Evolutionary conservation across 2,888 invertebrate genomes (phyloP), one percentile per base, ranked within the genome.

Genomic region (Cynaeus angustus): DNA sequence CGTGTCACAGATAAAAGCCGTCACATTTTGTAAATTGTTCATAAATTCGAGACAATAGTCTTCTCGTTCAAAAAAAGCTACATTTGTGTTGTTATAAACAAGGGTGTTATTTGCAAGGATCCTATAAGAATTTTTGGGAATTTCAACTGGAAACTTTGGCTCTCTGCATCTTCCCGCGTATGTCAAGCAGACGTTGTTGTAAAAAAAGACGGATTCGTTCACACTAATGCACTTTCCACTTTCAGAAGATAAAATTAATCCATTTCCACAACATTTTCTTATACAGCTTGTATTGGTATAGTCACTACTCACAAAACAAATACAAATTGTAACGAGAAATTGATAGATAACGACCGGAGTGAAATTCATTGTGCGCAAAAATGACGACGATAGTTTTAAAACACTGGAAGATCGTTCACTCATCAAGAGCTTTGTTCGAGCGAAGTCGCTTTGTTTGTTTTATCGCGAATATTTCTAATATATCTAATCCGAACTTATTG

Each of bases 391-490:
- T 21, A 67, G 59, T 62, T 52, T 62, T 52, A 66, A 59, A 26
- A 59, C 61, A 61, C 46, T 55, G 61, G 43, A 21, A 30, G 33
- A 52, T 37, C 41, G 45, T 66, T 38, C 61, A 59, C 56, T 64
- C 70, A 66, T 66, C 66, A 61, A 50, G 33, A 66, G 62, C 66
- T 62, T 70, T 70, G 66, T 70, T 70, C 70, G 70, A 53, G 70
- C 48, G 13, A 43, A 53, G 66, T 70, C 70, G 70, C 61, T 53
- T 53, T 70, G 70, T 70, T 66, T 70, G 66, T 62, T 70, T 70
- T 70, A 66, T 66, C 62, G 55, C 66, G 70, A 70, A 66, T 70
- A 70, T 70, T 52, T 66, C 64, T 50, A 50, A 50, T 50, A 62
- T 62, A 64, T 64, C 43, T 43, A 64, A 62, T 62, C 46, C 10